These are phyloP conservation scores for Calameuta filiformis DNA, from an alignment of 2,888 invertebrate genomes.

Conservation along the genomic window DNA sequence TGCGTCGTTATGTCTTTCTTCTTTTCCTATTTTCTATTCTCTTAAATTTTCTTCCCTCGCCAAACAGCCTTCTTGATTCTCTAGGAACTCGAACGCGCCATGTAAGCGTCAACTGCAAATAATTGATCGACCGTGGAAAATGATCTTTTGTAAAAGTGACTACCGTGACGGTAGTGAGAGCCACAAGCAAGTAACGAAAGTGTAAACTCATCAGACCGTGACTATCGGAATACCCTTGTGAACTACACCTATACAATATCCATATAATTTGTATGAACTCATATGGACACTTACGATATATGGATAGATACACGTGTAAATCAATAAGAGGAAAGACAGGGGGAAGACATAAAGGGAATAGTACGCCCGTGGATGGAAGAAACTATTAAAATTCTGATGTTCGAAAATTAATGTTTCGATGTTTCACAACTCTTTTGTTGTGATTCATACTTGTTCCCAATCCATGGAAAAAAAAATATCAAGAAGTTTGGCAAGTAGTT, in stretches of 20 bases:
- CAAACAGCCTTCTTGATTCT: slow-evolving; percentile 11
- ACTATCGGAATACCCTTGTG: background rate
- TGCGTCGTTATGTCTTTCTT: slow-evolving; percentile 23
- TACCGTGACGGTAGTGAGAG: background rate
- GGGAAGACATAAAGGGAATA: background rate
- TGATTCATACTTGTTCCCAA: background rate
- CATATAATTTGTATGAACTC: background rate
- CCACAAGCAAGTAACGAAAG: background rate
- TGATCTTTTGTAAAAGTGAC: background rate
- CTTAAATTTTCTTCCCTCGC: background rate
- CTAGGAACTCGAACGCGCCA: slow-evolving; percentile 18
- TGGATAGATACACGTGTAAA: background rate
- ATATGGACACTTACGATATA: background rate
- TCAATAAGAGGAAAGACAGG: background rate
- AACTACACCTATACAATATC: background rate
- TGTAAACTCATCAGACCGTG: background rate
- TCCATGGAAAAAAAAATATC: no score
- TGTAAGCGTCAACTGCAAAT: slow-evolving; percentile 19
- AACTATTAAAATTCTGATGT: background rate
- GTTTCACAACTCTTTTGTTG: background rate
- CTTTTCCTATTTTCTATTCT: slow-evolving; percentile 21
- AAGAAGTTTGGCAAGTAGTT: no score
- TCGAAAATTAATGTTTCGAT: background rate
- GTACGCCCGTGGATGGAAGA: background rate
- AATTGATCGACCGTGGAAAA: slow-evolving; percentile 31